Evolutionary conservation across 2,797 vertebrate species (phyloP).

Genomic region (Echiichthys vipera): DNA sequence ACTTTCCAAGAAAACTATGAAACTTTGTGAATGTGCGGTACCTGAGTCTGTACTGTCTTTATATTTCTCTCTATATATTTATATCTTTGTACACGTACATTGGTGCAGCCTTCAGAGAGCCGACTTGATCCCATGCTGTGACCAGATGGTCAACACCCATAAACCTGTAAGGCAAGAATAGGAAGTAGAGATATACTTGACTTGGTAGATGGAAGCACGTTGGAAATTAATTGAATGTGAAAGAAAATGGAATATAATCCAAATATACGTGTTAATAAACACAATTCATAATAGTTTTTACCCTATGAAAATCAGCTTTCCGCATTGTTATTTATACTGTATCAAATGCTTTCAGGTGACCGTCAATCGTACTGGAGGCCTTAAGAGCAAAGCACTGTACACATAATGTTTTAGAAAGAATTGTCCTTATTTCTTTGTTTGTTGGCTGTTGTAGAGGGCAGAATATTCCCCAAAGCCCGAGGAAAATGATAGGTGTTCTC

Average conservation of each 20-base stretch:
- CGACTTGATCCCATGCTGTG: not conserved
- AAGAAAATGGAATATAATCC: not conserved
- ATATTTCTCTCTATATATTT: not conserved
- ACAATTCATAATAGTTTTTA: too few relatives aligned
- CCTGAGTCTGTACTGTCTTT: not conserved
- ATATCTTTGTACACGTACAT: not conserved
- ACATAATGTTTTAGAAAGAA: not conserved
- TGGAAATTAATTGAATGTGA: not conserved
- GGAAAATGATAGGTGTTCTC: conserved; percentile 48
- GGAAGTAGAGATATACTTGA: not conserved
- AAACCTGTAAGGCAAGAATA: not conserved
- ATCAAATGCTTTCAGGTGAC: not conserved
- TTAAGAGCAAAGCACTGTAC: not conserved
- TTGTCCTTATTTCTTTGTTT: not conserved
- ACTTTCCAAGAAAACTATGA: conserved; percentile 1
- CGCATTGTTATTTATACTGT: not conserved
- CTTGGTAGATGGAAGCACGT: conserved; percentile 1
- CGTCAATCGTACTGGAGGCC: not conserved
- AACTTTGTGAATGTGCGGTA: not conserved
- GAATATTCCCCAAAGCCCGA: not conserved
- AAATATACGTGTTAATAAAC: too few relatives aligned
- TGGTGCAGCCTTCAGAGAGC: not conserved
- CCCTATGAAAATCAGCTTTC: not conserved
- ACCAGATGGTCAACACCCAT: conserved; percentile 1
- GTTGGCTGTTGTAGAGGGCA: not conserved